A percentile compares a stretch with the other conserved stretches of the same genome.
Conservation (phyloP, 2,888 invertebrate genomes). For the Amblyteles armatorius region DNA sequence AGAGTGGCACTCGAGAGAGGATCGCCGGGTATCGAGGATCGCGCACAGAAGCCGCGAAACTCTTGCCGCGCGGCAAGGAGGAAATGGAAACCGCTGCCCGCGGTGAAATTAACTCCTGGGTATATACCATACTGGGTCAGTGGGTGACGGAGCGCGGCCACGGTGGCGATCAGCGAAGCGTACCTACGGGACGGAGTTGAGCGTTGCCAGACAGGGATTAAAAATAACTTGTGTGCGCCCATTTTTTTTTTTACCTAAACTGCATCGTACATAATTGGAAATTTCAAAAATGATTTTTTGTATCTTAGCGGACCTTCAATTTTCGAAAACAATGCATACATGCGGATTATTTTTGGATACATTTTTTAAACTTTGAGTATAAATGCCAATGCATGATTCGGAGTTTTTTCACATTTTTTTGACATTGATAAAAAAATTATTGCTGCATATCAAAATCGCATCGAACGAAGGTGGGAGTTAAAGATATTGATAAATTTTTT, state of each 20-base stretch:
- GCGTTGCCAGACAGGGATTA: neutral
- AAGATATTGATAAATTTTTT: too few relatives aligned
- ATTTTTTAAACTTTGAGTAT: too few relatives aligned
- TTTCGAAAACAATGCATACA: too few relatives aligned
- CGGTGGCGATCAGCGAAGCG: slow-evolving; percentile 16
- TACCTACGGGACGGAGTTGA: slow-evolving; percentile 1
- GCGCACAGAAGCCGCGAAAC: slow-evolving; percentile 28
- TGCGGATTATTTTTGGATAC: too few relatives aligned
- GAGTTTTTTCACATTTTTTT: too few relatives aligned
- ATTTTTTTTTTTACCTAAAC: neutral
- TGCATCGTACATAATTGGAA: too few relatives aligned
- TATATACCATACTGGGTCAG: slow-evolving; percentile 76
- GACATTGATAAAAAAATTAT: too few relatives aligned
- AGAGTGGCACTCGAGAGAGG: slow-evolving; percentile 27
- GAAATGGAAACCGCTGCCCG: slow-evolving; percentile 57
- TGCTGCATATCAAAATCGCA: too few relatives aligned
- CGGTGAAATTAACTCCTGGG: slow-evolving; percentile 77
- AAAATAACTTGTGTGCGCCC: neutral
- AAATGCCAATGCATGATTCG: too few relatives aligned
- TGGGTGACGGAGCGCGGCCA: slow-evolving; percentile 75
- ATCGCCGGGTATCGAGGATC: neutral
- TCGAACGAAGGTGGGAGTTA: too few relatives aligned
- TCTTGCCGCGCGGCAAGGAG: slow-evolving; percentile 22
- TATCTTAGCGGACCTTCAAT: too few relatives aligned
- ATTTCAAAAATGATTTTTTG: too few relatives aligned